Conservation (phyloP, 2,888 invertebrate species). For the Parnassius smintheus region DNA sequence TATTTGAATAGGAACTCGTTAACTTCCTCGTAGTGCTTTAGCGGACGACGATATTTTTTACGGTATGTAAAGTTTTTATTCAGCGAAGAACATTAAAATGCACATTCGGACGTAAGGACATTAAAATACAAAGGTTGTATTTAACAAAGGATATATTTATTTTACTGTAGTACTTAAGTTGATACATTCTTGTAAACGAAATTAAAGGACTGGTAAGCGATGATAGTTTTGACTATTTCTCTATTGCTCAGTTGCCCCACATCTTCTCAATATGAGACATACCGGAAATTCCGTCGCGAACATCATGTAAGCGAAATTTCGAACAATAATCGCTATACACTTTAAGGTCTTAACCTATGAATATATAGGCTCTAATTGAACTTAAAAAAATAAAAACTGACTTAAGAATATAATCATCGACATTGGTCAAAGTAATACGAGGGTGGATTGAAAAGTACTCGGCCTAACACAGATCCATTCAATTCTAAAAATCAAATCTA, state of each 20-base stretch:
- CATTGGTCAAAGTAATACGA: too few relatives aligned
- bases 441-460: too few relatives aligned
- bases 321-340: too few relatives aligned
- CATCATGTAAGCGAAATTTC: not conserved
- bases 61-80: conserved; percentile 26
- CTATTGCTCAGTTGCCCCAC: conserved; percentile 15
- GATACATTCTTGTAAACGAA: conserved; percentile 21
- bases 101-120: conserved; percentile 24
- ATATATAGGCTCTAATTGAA: too few relatives aligned
- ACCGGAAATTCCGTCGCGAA: conserved; percentile 14
- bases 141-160: conserved; percentile 26
- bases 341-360: too few relatives aligned
- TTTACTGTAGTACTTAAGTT: conserved; percentile 18
- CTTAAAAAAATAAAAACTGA: too few relatives aligned
- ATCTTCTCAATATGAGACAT: conserved; percentile 18
- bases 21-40: conserved; percentile 20
- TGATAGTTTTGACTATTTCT: conserved; percentile 19
- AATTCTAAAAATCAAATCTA: too few relatives aligned
- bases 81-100: conserved; percentile 26
- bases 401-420: too few relatives aligned
- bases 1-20: conserved; percentile 26
- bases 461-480: too few relatives aligned
- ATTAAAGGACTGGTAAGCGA: conserved; percentile 18
- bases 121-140: conserved; percentile 26
- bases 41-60: conserved; percentile 25